Evolutionary conservation across 2,888 invertebrate genomes (phyloP), one percentile per base, ranked within the genome.

Genomic region (Pocota personata): DNA sequence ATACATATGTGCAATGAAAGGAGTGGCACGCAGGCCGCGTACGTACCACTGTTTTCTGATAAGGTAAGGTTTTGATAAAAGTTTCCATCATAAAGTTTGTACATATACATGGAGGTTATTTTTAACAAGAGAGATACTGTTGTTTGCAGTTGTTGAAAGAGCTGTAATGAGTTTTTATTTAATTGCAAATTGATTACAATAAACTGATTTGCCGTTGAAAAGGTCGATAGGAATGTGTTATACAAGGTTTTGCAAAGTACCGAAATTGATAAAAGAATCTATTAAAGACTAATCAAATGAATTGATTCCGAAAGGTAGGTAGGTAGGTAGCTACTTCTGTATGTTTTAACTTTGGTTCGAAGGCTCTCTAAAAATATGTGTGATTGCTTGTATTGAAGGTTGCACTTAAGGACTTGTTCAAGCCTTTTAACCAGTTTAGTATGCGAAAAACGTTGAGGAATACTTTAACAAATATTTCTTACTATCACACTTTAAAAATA

Each of bases 1-100:
- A 83, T 62, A 64, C 78, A 83, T 62, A 64, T 69, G 64, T 84
- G 83, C 83, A 84, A 43, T 83, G 67, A 57, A 75, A 64, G 73
- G 73, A 75, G 67, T 78, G 83, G 37, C 60, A 46, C 14, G 5
- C 66, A 30, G 46, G 35, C 32, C 30, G 8, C 21, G 8, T 2
- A 24, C n/a, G 24, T 27, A 60, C 73, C 40, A 48, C 14, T n/a
- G 21, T 21, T 19, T 12, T 24, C 60, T 67, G 82, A 75, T 82
- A 82, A 82, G 37, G 37, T 24, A 32, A 62, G 46, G 75, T 62
- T 82, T 30, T 79, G 79, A 84, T 79, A 83, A 83, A 78, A 60
- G 4, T 35, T 82, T 69, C 69, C 32, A 21, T 40, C 58, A 73
- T 50, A 35, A 46, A 57, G 24, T 30, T 19, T 67, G 27, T 24